Base-by-base conservation (phyloP, 2,113 vertebrate species). In the Pimephales promelas region DNA sequence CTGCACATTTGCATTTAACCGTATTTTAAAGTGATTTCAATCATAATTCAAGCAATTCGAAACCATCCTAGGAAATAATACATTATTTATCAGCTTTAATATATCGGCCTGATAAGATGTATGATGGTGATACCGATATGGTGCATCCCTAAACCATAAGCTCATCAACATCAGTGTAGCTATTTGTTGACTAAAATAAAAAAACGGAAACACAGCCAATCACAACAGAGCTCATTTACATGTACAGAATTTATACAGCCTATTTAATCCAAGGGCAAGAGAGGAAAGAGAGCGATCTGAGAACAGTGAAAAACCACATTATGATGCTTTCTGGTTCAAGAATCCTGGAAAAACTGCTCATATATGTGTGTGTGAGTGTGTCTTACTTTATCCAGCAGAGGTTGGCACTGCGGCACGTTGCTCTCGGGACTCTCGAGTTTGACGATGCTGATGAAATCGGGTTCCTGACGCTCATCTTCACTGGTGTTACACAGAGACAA, bases 401-500 rank as follows among this genome's bases (percentile, higher is more conserved):
- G 95, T 86, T 96, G 93, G 88, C 98, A 99, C 57, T 95, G 96
- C 56, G 93, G 95, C 22, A 94, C 96, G 82, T 96, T 95, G 84
- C 94, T 94, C 54, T 95, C 93, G 0, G 95, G 96, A 84, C 94
- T 95, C 81, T 98, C 97, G 87, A 99, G 95, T 90, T 99, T 99
- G 92, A 99, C 97, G 1, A 99, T 98, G 92, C 95, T 97, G 95
- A 99, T 96, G 92, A 98, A 98, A 73, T 94, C 94, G 0, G 92
- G 94, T 9, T 98, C 96, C 0, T 95, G 95, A 45, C 96, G 95
- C n/a, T 99, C 97, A 81, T 99, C 97, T 73, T 99, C 97, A 0
- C 98, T 99, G 86, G 96, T 97, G 90, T 99, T 99, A 92, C 98
- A 99, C 90, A 99, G 94, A 90, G 96, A 99, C 79, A 99, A 90